Evolutionary conservation across 2,113 vertebrate species (phyloP), one percentile per base, ranked within the genome.

Genomic region (Edolisoma coerulescens): DNA sequence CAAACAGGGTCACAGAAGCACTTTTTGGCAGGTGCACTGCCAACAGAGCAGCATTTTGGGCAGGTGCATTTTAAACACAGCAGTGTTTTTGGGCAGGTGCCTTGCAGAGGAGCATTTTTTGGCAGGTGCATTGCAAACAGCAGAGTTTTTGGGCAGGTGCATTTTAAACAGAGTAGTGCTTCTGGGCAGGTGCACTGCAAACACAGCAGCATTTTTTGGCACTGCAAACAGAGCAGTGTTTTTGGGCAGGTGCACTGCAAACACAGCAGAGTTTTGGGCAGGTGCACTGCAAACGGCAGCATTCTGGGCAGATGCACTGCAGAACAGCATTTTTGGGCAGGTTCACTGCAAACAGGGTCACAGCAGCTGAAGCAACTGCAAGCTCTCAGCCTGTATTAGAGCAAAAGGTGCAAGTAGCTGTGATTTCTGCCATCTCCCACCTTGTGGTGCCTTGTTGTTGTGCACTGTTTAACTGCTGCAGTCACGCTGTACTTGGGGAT

Each of bases 91-190:
- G 18, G 47, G 26, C n/a, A 50, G 47, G n/a, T 52, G 47, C 19
- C 22, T 1, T 16, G 9, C 7, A 30, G 0, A 28, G 6, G 32
- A 65, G 42, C 0, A 3, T n/a, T 24, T 65, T 45, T 47, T 44
- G 12, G 16, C 23, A 68, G 23, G 23, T 47, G 16, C 9, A 27
- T 1, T 68, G 23, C 24, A 68, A 20, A 27, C 44, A 35, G 20
- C 41, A 45, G 30, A 5, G 10, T 28, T 57, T 50, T 52, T 24
- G 35, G 49, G 47, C 27, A 13, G 35, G 6, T 13, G 42, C 15
- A 6, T 2, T n/a, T n/a, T n/a, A n/a, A n/a, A n/a, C n/a, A n/a
- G n/a, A n/a, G n/a, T n/a, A n/a, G n/a, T n/a, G n/a, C 27, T 37
- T 39, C 30, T 17, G 69, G 73, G 39, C 74, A 60, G 6, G 9